phyloP scores from a whole-genome alignment of 2,888 invertebrate species.

The Thymelicus sylvestris region DNA sequence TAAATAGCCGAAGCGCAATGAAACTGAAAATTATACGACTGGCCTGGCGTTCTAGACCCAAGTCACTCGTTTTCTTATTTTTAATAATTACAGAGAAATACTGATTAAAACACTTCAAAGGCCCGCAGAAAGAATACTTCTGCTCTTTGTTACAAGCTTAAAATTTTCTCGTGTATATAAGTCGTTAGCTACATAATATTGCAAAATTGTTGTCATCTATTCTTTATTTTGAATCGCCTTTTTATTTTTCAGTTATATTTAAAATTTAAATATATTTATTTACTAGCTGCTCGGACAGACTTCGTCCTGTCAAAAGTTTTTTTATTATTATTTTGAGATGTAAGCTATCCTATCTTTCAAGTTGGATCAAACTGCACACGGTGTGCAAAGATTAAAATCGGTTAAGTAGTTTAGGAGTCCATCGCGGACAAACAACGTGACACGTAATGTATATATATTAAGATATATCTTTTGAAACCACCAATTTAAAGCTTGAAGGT shows the following conservation, averaged over 20 bases:
- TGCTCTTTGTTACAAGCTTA: slow-evolving; percentile 6
- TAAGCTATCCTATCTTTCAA: too few relatives aligned
- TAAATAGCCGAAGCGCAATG: slow-evolving; percentile 20
- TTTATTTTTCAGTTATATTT: not conserved
- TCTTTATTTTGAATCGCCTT: not conserved
- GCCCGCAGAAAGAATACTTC: slow-evolving; percentile 9
- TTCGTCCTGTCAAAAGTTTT: too few relatives aligned
- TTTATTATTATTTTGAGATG: too few relatives aligned
- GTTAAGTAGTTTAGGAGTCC: too few relatives aligned
- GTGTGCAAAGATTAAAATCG: too few relatives aligned
- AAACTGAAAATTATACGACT: slow-evolving; percentile 26
- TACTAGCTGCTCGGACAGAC: too few relatives aligned
- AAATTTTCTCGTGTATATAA: slow-evolving; percentile 1
- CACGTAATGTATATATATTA: too few relatives aligned
- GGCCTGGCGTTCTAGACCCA: slow-evolving; percentile 4
- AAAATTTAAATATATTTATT: too few relatives aligned
- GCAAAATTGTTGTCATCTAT: not conserved
- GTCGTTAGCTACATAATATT: slow-evolving; percentile 1
- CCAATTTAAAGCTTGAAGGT: too few relatives aligned
- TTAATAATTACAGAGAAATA: slow-evolving; percentile 19
- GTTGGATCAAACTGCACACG: too few relatives aligned
- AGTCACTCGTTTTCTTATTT: slow-evolving; percentile 14
- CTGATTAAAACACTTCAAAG: slow-evolving; percentile 30
- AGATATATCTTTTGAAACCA: too few relatives aligned
- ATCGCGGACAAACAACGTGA: too few relatives aligned